Conservation (phyloP, 2,797 vertebrate genomes). For the Tympanoctomys barrerae region DNA sequence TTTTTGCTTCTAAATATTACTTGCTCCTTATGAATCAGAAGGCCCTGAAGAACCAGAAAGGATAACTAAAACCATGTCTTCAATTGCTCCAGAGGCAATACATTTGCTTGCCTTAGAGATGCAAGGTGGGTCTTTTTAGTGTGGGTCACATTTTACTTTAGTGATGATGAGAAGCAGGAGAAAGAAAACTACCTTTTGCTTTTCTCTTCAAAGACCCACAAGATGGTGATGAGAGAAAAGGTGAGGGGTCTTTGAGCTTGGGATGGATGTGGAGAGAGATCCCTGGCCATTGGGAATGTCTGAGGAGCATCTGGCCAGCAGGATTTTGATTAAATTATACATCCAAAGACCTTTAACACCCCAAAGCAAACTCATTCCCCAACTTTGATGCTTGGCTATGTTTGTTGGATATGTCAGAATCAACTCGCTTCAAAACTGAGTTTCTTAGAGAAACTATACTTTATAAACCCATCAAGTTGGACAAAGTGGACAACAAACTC, state of each 20-base stretch:
- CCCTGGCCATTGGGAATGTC: background rate
- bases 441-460: background rate
- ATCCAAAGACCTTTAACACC: background rate
- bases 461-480: background rate
- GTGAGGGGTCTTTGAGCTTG: background rate
- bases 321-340: background rate
- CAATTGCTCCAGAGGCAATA: background rate
- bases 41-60: background rate
- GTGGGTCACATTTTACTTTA: background rate
- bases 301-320: too few relatives aligned
- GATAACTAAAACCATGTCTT: background rate
- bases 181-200: background rate
- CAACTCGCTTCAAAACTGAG: background rate
- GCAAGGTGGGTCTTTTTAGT: background rate
- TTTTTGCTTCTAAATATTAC: background rate
- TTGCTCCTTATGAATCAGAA: background rate
- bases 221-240: background rate
- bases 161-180: background rate
- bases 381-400: background rate
- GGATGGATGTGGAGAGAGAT: background rate
- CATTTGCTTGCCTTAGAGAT: background rate
- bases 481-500: background rate
- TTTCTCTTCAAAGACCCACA: background rate
- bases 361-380: background rate
- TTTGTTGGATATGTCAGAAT: background rate